phyloP scores from a whole-genome alignment of 1,140 invertebrate species.

The Meteorus sp. region DNA sequence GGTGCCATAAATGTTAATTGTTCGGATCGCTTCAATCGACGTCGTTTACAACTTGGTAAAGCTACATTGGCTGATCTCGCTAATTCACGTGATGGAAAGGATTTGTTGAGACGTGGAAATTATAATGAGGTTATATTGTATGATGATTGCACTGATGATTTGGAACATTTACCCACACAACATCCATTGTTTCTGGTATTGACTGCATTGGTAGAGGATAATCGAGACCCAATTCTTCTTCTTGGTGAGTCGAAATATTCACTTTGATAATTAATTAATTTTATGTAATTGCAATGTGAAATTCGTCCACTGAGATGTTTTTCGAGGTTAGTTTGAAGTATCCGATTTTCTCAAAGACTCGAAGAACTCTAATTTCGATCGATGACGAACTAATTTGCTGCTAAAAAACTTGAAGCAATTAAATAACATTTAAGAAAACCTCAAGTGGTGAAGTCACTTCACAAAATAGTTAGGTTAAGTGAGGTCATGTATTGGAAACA shows the following conservation, averaged over 20 bases:
- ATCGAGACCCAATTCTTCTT: slow-evolving; percentile 69
- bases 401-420: too few species aligned
- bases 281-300: background rate
- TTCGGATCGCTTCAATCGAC: slow-evolving; percentile 72
- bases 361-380: too few species aligned
- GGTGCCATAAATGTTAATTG: slow-evolving; percentile 78
- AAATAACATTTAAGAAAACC: too few species aligned
- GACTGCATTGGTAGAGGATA: slow-evolving; percentile 70
- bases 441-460: too few species aligned
- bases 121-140: slow-evolving; percentile 71
- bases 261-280: background rate
- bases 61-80: slow-evolving; percentile 70
- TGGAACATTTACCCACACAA: slow-evolving; percentile 62
- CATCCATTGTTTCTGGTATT: slow-evolving; percentile 72
- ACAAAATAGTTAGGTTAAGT: too few species aligned
- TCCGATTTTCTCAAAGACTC: too few species aligned
- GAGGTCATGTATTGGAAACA: too few species aligned
- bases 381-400: too few species aligned
- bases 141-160: slow-evolving; percentile 68
- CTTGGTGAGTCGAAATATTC: slow-evolving; percentile 76
- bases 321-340: background rate
- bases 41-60: slow-evolving; percentile 70
- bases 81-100: slow-evolving; percentile 66
- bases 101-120: slow-evolving; percentile 62
- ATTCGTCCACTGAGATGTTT: background rate